Evolutionary conservation across 2,888 invertebrate species (phyloP).

Genomic region (Tiphia femorata): DNA sequence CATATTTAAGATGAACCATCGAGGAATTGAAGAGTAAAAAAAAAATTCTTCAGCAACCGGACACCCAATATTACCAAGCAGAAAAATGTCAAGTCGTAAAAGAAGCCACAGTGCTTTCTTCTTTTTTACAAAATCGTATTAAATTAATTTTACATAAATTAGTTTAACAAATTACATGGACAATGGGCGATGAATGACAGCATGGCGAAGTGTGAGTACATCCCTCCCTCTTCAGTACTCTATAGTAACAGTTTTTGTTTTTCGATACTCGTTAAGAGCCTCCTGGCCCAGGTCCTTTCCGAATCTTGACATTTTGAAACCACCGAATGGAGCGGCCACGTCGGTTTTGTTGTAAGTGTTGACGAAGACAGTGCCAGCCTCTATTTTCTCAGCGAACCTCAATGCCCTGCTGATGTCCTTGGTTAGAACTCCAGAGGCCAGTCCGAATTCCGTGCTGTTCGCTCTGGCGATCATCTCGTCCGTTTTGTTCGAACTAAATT

Average conservation of each 20-base stretch:
- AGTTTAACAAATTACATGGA: neutral
- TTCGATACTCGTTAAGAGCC: slow-evolving; percentile 90
- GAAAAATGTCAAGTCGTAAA: too few relatives aligned
- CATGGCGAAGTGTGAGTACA: neutral
- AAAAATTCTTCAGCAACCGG: too few relatives aligned
- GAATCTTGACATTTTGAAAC: slow-evolving; percentile 97
- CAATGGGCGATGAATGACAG: slow-evolving; percentile 7
- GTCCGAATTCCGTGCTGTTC: slow-evolving; percentile 91
- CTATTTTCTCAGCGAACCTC: slow-evolving; percentile 86
- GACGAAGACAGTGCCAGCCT: slow-evolving; percentile 96
- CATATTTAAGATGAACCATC: too few relatives aligned
- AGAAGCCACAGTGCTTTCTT: too few relatives aligned
- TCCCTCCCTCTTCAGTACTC: slow-evolving; percentile 88
- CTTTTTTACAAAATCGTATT: neutral
- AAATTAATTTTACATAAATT: slow-evolving; percentile 25
- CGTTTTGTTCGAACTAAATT: slow-evolving; percentile 84
- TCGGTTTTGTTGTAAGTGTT: slow-evolving; percentile 99
- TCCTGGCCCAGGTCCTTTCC: slow-evolving; percentile 97
- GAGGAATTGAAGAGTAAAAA: too few relatives aligned
- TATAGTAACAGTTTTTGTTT: slow-evolving; percentile 94
- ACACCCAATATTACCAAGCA: too few relatives aligned
- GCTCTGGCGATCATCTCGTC: slow-evolving; percentile 89
- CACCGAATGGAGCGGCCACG: slow-evolving; percentile 97
- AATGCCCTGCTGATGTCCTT: slow-evolving; percentile 86
- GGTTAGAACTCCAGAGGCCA: slow-evolving; percentile 96